These are phyloP conservation scores for Caenorhabditis panamensis DNA, from an alignment of 2,888 invertebrate species.

Conservation along the genomic window DNA sequence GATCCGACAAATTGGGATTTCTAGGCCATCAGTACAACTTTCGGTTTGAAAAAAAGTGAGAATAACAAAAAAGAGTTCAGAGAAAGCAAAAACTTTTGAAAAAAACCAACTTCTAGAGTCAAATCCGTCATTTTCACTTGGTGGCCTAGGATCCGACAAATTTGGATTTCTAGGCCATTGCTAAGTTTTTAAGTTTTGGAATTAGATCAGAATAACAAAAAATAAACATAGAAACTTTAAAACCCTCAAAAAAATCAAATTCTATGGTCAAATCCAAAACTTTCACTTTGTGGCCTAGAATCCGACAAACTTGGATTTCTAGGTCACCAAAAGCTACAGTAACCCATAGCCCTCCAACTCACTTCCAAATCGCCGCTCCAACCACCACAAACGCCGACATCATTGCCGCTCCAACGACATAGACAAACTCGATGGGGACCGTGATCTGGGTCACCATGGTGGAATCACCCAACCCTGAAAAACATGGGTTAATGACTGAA, in stretches of 20 bases:
- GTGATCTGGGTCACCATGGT: slow-evolving; percentile 59
- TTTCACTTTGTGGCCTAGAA: not conserved
- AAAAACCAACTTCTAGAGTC: too few species aligned
- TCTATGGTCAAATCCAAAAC: too few species aligned
- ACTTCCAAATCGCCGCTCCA: slow-evolving; percentile 67
- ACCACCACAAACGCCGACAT: slow-evolving; percentile 66
- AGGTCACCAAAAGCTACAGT: not conserved
- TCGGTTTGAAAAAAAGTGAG: not conserved
- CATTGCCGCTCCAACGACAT: slow-evolving; percentile 66
- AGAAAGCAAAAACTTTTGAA: too few species aligned
- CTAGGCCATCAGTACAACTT: not conserved
- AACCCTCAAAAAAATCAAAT: too few species aligned
- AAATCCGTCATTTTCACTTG: too few species aligned
- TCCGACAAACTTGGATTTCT: not conserved
- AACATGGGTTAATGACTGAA: not conserved
- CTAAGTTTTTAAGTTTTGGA: not conserved
- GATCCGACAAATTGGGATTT: not conserved
- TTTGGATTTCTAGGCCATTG: not conserved
- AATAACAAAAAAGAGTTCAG: too few species aligned
- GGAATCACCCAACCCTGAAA: not conserved
- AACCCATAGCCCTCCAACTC: not conserved
- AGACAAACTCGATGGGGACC: slow-evolving; percentile 68
- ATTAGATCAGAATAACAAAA: too few species aligned
- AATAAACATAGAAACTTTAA: too few species aligned
- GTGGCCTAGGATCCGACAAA: not conserved